Evolutionary conservation across 1,140 invertebrate species (phyloP), one percentile per base, ranked within the genome.

Genomic region (Lasioglossum albipes): DNA sequence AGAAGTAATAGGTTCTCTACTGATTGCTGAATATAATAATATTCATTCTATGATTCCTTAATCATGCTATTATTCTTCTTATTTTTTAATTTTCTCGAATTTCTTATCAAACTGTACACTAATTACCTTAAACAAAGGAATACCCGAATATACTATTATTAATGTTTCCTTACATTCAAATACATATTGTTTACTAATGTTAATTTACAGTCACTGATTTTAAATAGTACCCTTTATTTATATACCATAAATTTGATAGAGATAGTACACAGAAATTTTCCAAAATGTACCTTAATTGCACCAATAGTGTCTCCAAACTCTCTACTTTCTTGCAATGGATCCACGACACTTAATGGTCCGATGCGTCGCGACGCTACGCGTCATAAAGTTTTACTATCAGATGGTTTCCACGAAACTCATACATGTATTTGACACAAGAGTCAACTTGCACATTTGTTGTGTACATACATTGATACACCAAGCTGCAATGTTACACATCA

Each of bases 351-450:
- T 74, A 81, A 85, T 84, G 84, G 73, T 42, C 68, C 86, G 86
- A 77, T 84, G 84, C 89, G 89, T 89, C 90, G 88, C 87, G 90
- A 91, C 91, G 88, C 82, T 79, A 89, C 85, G 87, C 85, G 75
- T 74, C 84, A 90, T 90, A 90, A 90, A 90, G 80, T 84, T 66
- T 79, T 80, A 31, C 81, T 88, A 88, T 86, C 88, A 74, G 84
- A 83, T 66, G 74, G 72, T 75, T 88, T 88, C 87, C 80, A 67
- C 85, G 86, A 77, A 88, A 83, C 75, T 83, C 68, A 0, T 54
- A 62, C 64, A 52, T 41, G 52, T 54, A 54, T 54, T 54, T 54
- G 52, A 54, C 52, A 20, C 52, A 54, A 54, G 68, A 79, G 71
- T 82, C 66, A 64, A 85, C 68, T 59, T 79, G 49, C 71, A 68